Evolutionary conservation across 2,797 vertebrate species (phyloP), one percentile per base, ranked within the genome.

Genomic region (Antrozous pallidus): DNA sequence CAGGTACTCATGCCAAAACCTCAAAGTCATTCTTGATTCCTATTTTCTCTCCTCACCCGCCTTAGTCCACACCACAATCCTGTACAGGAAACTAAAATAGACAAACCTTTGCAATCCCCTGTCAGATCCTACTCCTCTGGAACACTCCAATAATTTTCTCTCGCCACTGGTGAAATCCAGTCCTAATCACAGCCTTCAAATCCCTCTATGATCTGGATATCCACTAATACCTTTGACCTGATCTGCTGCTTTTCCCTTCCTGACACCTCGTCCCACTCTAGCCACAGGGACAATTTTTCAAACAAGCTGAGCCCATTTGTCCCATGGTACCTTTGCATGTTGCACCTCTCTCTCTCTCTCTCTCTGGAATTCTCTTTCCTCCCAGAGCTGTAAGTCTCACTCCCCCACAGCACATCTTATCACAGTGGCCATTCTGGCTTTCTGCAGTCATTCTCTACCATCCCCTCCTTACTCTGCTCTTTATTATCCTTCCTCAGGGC

Each of bases 61-160:
- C 2, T 73, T 26, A 13, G 45, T 78, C 63, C 17, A 77, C 63
- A 6, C 8, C 56, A 79, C 13, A 51, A 8, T 65, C 40, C 9
- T 40, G 17, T 42, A 20, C 56, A 58, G 26, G 26, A 58, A 58
- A 58, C 16, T 3, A 12, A 3, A 58, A 31, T 3, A 81, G 14
- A 74, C 47, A 91, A 75, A 26, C 2, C 33, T 78, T 96, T 75
- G 40, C 90, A 87, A 86, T 93, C 51, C 65, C 45, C 16, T 33
- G 40, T 83, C 81, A 61, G 49, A 67, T 79, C 26, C 86, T 31
- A 12, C 40, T 80, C 8, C n/a, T 58, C 13, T 73, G 22, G 11
- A 58, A 81, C 4, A 33, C 17, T 86, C 6, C 9, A 47, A 8
- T 61, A 81, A 24, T 49, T 89, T 91, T 40, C 36, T 56, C 42